Evolutionary conservation across 1,140 invertebrate genomes (phyloP).

Genomic region (Scaptomyza hsui): DNA sequence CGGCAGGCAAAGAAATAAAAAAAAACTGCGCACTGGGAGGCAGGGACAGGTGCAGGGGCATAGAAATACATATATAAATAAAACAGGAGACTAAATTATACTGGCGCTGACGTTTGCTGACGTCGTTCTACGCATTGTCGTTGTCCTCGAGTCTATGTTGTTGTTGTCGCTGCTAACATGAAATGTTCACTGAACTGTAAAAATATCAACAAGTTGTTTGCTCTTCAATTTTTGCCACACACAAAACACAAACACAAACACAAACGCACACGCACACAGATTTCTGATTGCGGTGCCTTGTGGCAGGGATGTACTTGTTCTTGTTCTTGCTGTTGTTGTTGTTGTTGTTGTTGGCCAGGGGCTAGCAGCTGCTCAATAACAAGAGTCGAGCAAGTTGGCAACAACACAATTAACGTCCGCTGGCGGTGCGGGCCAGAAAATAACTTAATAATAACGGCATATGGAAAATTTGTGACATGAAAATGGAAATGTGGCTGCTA

Average conservation of each 20-base stretch:
- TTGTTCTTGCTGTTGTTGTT: constrained; percentile 1
- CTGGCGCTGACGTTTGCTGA: constrained; percentile 66
- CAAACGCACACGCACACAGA: constrained; percentile 12
- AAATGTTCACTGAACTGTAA: constrained; percentile 78
- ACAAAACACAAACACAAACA: constrained; percentile 29
- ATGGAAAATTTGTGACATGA: constrained; percentile 69
- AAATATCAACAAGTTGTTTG: constrained; percentile 82
- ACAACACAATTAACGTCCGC: constrained; percentile 72
- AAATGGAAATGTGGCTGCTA: constrained; percentile 38
- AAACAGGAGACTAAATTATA: constrained; percentile 62
- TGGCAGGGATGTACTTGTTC: background rate
- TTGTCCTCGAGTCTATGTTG: constrained; percentile 31
- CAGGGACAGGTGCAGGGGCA: constrained; percentile 7
- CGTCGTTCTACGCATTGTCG: constrained; percentile 53
- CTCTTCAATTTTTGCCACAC: constrained; percentile 62
- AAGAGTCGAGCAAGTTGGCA: constrained; percentile 47
- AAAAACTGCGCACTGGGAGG: constrained; percentile 1
- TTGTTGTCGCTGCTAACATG: constrained; percentile 46
- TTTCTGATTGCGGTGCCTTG: constrained; percentile 29
- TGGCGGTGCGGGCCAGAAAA: constrained; percentile 56
- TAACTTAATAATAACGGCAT: constrained; percentile 77
- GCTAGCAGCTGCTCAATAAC: constrained; percentile 66
- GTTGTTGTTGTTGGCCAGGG: constrained; percentile 33
- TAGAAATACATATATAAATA: constrained; percentile 58
- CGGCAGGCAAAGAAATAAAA: constrained; percentile 11